These are phyloP conservation scores for Heterocephalus glaber DNA, from an alignment of 2,113 vertebrate species.

Conservation along the genomic window DNA sequence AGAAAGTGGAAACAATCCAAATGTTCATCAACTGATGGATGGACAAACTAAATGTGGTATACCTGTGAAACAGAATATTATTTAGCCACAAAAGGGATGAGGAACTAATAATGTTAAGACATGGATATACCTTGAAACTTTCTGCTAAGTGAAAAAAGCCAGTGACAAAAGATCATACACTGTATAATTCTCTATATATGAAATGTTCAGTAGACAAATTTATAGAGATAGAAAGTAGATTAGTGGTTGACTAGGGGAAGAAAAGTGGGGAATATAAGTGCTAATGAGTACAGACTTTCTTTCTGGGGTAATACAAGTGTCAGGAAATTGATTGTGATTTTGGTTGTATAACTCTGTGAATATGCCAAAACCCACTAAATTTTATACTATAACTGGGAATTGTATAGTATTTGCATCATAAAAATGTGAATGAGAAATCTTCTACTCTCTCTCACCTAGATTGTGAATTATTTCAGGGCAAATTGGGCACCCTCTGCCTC, in stretches of 20 bases:
- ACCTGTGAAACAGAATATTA: not conserved
- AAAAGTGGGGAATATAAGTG: not conserved
- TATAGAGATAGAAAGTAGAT: not conserved
- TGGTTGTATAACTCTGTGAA: not conserved
- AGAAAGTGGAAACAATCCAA: not conserved
- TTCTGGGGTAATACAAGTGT: not conserved
- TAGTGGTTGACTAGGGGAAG: not conserved
- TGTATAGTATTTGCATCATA: not conserved
- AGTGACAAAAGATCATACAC: not conserved
- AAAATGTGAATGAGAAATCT: not conserved
- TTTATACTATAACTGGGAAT: not conserved
- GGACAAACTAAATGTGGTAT: not conserved
- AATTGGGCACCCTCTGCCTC: conserved; percentile 9
- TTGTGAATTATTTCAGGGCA: not conserved
- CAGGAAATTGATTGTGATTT: not conserved
- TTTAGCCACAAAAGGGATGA: not conserved
- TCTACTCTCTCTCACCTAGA: not conserved
- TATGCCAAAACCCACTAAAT: not conserved
- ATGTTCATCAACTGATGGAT: not conserved
- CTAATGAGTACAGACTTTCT: not conserved
- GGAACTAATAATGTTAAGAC: not conserved
- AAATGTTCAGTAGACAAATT: not conserved
- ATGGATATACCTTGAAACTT: not conserved
- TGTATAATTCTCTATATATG: not conserved
- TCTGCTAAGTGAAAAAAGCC: not conserved